These are phyloP conservation scores for Umimayanthus chanpuru DNA, from an alignment of 92 coral and sea anemone genomes.

Conservation along the genomic window DNA sequence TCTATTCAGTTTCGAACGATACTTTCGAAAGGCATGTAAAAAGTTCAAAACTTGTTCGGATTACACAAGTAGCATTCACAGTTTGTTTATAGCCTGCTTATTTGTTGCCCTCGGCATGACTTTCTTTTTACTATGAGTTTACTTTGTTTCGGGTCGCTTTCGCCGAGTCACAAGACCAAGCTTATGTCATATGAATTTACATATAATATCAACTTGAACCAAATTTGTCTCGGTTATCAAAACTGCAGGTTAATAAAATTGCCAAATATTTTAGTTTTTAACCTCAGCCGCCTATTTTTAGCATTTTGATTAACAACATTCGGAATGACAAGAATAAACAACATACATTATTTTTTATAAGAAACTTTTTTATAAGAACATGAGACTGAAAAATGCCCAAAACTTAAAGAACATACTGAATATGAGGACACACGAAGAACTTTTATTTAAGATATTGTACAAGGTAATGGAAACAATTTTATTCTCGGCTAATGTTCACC, in stretches of 20 bases:
- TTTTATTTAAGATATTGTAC: too few relatives aligned
- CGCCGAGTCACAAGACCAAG: background rate
- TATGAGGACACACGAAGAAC: too few relatives aligned
- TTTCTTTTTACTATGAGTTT: background rate
- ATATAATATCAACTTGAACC: too few relatives aligned
- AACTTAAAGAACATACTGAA: too few relatives aligned
- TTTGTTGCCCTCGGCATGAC: background rate
- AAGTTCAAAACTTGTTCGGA: background rate
- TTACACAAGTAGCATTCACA: background rate
- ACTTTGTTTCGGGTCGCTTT: background rate
- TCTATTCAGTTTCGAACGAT: background rate
- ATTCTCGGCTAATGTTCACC: too few relatives aligned
- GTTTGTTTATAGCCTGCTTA: background rate
- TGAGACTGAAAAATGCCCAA: too few relatives aligned
- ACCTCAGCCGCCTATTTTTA: too few relatives aligned
- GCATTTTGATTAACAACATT: background rate
- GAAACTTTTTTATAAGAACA: too few relatives aligned
- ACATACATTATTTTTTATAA: too few relatives aligned
- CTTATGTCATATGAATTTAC: background rate
- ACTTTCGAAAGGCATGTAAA: background rate
- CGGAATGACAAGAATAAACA: background rate
- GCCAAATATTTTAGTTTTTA: too few relatives aligned
- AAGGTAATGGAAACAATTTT: too few relatives aligned
- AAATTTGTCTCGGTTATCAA: background rate
- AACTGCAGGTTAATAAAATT: background rate